Evolutionary conservation across 2,888 invertebrate species (phyloP).

Genomic region (Andrena marginata): DNA sequence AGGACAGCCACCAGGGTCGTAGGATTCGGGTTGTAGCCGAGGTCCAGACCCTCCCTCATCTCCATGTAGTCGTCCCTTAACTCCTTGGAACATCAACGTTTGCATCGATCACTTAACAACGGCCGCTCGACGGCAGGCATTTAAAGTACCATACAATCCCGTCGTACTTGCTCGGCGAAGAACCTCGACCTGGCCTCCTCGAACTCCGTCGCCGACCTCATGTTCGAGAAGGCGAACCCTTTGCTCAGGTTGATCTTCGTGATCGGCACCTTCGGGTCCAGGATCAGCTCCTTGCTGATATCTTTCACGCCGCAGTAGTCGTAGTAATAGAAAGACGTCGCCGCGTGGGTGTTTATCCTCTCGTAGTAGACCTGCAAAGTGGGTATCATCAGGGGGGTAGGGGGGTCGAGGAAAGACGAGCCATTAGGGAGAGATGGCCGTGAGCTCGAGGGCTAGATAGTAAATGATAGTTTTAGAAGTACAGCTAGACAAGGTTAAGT

Average conservation of each 20-base stretch:
- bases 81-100: slow-evolving; percentile 85
- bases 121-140: background rate
- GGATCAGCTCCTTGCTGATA: slow-evolving; percentile 89
- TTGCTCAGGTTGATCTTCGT: slow-evolving; percentile 92
- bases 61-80: slow-evolving; percentile 94
- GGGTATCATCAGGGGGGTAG: background rate
- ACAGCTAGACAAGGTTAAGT: no score
- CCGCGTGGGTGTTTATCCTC: slow-evolving; percentile 92
- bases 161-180: slow-evolving; percentile 89
- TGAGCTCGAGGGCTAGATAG: no score
- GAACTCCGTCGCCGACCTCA: slow-evolving; percentile 92
- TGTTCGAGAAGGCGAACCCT: slow-evolving; percentile 92
- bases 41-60: slow-evolving; percentile 92
- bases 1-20: slow-evolving; percentile 82
- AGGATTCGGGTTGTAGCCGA: slow-evolving; percentile 85
- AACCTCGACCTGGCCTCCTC: slow-evolving; percentile 93
- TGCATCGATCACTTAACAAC: slow-evolving; percentile 1
- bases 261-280: slow-evolving; percentile 89
- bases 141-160: background rate
- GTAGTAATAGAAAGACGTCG: slow-evolving; percentile 92
- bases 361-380: slow-evolving; percentile 91
- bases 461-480: no score
- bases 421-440: slow-evolving; percentile 14
- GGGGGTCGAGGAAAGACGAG: slow-evolving; percentile 49
- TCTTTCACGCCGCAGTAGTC: slow-evolving; percentile 92